Conservation (phyloP, 2,888 invertebrate genomes). For the Melitaea athalia region DNA sequence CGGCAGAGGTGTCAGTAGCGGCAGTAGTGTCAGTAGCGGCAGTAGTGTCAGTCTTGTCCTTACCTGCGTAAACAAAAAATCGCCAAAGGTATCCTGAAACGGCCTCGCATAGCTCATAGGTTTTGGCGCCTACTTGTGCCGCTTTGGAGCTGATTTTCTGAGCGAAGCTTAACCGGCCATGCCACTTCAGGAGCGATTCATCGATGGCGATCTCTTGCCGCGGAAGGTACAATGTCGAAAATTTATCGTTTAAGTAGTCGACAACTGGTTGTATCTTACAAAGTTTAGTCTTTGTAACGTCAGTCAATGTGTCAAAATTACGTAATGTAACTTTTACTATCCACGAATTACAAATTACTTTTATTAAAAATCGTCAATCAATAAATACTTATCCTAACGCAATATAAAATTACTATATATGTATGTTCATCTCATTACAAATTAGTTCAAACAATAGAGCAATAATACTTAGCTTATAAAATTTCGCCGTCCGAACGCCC, state of each 20-base stretch:
- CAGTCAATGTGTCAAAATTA: too few species aligned
- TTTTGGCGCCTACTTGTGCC: conserved; percentile 38
- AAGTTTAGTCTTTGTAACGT: conserved; percentile 30
- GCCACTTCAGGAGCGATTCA: conserved; percentile 46
- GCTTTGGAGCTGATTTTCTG: conserved; percentile 42
- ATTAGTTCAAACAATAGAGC: too few species aligned
- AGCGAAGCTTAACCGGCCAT: conserved; percentile 40
- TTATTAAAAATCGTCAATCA: background rate
- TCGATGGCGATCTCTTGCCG: conserved; percentile 44
- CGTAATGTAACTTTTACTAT: too few species aligned
- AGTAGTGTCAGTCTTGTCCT: background rate
- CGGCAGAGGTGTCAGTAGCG: background rate
- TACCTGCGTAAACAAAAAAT: conserved; percentile 2
- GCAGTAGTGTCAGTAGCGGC: too few species aligned
- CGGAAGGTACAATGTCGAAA: conserved; percentile 40
- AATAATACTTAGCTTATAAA: too few species aligned
- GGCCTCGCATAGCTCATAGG: conserved; percentile 10
- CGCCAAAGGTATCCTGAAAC: conserved; percentile 43
- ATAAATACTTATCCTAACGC: too few species aligned
- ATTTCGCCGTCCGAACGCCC: too few species aligned
- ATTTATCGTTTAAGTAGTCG: conserved; percentile 42
- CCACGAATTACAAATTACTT: too few species aligned
- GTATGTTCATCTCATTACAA: too few species aligned
- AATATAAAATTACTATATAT: too few species aligned
- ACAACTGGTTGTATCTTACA: conserved; percentile 41